Evolutionary conservation across 1,140 invertebrate species (phyloP).

Genomic region (Brachionus calyciflorus): DNA sequence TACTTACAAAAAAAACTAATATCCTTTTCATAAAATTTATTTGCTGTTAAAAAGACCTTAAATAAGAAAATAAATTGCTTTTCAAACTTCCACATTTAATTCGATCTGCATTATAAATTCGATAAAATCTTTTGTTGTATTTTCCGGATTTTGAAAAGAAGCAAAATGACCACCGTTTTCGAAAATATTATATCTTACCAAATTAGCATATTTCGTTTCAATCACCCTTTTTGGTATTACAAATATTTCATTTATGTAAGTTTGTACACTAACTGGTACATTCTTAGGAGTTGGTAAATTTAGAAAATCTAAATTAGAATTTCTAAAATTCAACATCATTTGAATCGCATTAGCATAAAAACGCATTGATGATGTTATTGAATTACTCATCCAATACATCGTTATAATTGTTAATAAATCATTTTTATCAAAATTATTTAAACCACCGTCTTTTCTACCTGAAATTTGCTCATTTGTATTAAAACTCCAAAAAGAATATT

Average conservation of each 20-base stretch:
- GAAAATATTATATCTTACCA: conserved; percentile 54
- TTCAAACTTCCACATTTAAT: not conserved
- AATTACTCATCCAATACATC: conserved; percentile 77
- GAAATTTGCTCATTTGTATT: conserved; percentile 66
- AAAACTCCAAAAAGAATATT: conserved; percentile 77
- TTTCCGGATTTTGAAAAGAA: conserved; percentile 67
- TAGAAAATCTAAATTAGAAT: conserved; percentile 55
- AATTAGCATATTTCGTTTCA: conserved; percentile 54
- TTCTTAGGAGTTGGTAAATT: conserved; percentile 48
- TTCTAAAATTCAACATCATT: conserved; percentile 59
- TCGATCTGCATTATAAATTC: conserved; percentile 45
- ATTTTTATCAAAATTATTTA: conserved; percentile 66
- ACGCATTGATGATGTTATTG: conserved; percentile 73
- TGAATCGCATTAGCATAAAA: conserved; percentile 71
- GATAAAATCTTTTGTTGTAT: conserved; percentile 45
- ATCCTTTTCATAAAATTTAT: no score
- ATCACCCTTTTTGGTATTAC: conserved; percentile 52
- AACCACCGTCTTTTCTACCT: conserved; percentile 57
- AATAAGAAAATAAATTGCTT: not conserved
- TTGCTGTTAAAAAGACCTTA: no score
- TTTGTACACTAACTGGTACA: conserved; percentile 59
- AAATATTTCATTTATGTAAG: conserved; percentile 57
- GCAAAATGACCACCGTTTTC: conserved; percentile 76
- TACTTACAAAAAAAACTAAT: no score
- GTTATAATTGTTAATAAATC: conserved; percentile 82